Evolutionary conservation across 2,113 vertebrate genomes (phyloP).

Genomic region (Paralichthys olivaceus): DNA sequence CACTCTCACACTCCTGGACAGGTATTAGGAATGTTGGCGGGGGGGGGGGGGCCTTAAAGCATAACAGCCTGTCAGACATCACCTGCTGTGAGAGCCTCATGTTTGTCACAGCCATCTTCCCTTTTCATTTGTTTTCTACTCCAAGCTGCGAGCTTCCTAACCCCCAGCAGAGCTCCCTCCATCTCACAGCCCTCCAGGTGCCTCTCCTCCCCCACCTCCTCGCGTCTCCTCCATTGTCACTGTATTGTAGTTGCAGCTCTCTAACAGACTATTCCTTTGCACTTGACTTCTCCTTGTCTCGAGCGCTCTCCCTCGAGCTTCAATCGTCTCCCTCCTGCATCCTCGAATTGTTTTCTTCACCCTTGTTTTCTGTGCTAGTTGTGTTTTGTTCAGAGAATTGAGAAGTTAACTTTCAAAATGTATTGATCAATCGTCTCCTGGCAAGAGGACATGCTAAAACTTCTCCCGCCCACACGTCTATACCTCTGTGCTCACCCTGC

Average conservation of each 20-base stretch:
- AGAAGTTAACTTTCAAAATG: constrained; percentile 33
- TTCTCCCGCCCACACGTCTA: too few relatives aligned
- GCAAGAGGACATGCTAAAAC: neutral
- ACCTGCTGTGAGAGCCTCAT: constrained; percentile 56
- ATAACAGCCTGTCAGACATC: constrained; percentile 60
- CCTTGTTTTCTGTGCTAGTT: neutral
- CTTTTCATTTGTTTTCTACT: constrained; percentile 52
- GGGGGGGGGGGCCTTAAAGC: constrained; percentile 4
- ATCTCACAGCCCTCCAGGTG: constrained; percentile 50
- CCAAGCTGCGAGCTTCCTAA: constrained; percentile 1
- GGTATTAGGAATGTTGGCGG: constrained; percentile 19
- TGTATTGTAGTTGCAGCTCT: constrained; percentile 22
- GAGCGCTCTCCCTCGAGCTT: constrained; percentile 31
- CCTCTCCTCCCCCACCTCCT: neutral
- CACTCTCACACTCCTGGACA: neutral
- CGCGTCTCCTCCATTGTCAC: constrained; percentile 9
- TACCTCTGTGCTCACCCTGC: constrained; percentile 31
- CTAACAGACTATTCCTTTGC: constrained; percentile 42
- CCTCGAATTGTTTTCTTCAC: constrained; percentile 7
- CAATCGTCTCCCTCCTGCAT: constrained; percentile 12
- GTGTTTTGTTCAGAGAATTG: constrained; percentile 7
- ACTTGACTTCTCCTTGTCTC: constrained; percentile 49
- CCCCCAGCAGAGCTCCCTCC: constrained; percentile 30
- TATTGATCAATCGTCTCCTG: constrained; percentile 3
- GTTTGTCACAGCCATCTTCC: constrained; percentile 46